A percentile compares a stretch with the other conserved stretches of the same genome.
phyloP scores from a whole-genome alignment of 1,140 invertebrate species.

The Dendroctonus valens region DNA sequence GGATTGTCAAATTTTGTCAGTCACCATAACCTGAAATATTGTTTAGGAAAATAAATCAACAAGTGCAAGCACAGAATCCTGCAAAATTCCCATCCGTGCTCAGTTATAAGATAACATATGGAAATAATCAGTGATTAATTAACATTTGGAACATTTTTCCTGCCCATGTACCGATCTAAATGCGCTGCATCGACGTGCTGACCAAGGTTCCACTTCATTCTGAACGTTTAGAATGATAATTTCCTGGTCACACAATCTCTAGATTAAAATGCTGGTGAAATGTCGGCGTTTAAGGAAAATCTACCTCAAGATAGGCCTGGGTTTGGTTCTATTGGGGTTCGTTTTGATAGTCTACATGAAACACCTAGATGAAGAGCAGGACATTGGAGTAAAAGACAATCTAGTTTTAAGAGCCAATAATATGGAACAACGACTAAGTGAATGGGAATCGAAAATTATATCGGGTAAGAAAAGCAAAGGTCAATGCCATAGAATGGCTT shows the following conservation, averaged over 20 bases:
- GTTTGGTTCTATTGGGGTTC: constrained; percentile 25
- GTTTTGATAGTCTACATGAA: constrained; percentile 32
- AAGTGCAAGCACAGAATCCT: too few relatives aligned
- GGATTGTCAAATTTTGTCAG: too few relatives aligned
- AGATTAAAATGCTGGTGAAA: constrained; percentile 39
- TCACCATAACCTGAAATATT: too few relatives aligned
- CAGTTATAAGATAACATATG: too few relatives aligned
- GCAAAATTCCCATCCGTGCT: too few relatives aligned
- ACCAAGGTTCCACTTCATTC: too few relatives aligned
- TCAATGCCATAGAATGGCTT: constrained; percentile 43
- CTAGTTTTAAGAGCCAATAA: constrained; percentile 17
- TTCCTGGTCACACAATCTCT: background rate
- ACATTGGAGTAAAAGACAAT: constrained; percentile 3
- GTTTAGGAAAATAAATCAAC: too few relatives aligned
- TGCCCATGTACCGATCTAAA: too few relatives aligned
- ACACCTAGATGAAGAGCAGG: constrained; percentile 9
- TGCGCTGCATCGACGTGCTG: too few relatives aligned
- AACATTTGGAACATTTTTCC: too few relatives aligned
- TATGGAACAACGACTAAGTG: constrained; percentile 34
- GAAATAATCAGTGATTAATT: too few relatives aligned
- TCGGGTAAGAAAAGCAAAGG: constrained; percentile 37
- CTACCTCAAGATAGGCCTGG: constrained; percentile 32
- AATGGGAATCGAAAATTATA: constrained; percentile 49
- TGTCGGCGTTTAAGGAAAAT: constrained; percentile 39
- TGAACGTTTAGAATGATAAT: too few relatives aligned